phyloP scores from a whole-genome alignment of 2,113 vertebrate genomes.

The Puntigrus tetrazona region DNA sequence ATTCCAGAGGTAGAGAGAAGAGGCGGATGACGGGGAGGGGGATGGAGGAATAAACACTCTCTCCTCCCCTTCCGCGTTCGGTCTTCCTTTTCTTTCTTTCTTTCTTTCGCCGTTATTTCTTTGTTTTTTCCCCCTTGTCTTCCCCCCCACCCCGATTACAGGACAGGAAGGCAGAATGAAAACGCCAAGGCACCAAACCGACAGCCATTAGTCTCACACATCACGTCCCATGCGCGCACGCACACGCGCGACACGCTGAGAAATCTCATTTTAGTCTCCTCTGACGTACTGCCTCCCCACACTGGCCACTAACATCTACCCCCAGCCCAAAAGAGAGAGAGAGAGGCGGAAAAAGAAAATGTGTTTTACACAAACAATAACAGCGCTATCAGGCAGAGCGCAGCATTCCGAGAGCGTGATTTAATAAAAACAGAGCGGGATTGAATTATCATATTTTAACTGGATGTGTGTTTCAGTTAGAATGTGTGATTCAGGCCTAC shows the following conservation, averaged over 20 bases:
- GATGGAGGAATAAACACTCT: conserved; percentile 73
- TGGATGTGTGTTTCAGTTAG: conserved; percentile 56
- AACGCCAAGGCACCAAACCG: conserved; percentile 36
- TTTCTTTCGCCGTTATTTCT: conserved; percentile 49
- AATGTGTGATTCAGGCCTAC: conserved; percentile 53
- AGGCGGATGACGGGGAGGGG: conserved; percentile 50
- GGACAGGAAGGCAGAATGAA: conserved; percentile 56
- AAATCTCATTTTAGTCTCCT: conserved; percentile 50
- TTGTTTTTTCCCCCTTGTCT: background rate
- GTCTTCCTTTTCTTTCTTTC: conserved; percentile 63
- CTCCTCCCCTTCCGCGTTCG: conserved; percentile 51
- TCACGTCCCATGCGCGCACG: conserved; percentile 46
- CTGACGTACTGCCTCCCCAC: conserved; percentile 15
- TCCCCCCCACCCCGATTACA: conserved; percentile 68
- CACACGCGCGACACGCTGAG: conserved; percentile 43
- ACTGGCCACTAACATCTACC: conserved; percentile 28
- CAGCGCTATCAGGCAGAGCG: conserved; percentile 48
- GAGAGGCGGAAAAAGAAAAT: conserved; percentile 22
- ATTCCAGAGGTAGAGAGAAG: conserved; percentile 71
- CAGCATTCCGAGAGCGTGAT: conserved; percentile 52
- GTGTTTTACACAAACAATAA: conserved; percentile 59
- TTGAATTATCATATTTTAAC: conserved; percentile 61
- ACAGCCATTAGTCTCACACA: conserved; percentile 60
- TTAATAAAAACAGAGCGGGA: conserved; percentile 58
- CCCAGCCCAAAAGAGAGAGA: conserved; percentile 42